phyloP scores from a whole-genome alignment of 2,797 vertebrate species.

The Hypotaenidia philippensis region DNA sequence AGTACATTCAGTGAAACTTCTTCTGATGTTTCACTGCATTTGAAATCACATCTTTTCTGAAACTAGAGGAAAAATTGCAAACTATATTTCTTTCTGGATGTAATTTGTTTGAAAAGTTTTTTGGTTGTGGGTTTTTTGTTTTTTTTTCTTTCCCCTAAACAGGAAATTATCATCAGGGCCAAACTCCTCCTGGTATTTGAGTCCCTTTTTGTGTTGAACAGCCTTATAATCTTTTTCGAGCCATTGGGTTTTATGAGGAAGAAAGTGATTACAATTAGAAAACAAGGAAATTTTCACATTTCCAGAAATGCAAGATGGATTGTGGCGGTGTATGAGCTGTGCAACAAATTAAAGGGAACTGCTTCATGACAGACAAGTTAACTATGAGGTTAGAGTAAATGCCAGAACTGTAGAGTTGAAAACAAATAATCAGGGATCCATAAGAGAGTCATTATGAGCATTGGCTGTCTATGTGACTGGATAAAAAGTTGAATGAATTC shows the following conservation, averaged over 20 bases:
- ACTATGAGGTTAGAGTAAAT: background rate
- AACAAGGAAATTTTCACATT: background rate
- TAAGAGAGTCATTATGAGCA: accelerated
- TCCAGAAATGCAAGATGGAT: background rate
- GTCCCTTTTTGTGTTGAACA: background rate
- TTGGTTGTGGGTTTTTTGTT: background rate
- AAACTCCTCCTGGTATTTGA: background rate
- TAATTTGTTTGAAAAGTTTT: background rate
- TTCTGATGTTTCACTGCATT: background rate
- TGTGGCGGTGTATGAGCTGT: background rate
- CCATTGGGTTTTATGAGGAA: background rate
- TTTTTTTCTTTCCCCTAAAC: background rate
- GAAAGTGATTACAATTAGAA: background rate
- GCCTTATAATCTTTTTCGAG: background rate
- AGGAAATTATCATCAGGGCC: background rate
- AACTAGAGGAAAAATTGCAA: background rate
- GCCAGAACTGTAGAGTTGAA: background rate
- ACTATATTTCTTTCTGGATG: background rate
- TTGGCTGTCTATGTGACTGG: background rate
- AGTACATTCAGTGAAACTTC: background rate
- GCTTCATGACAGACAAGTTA: background rate
- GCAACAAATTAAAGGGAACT: background rate
- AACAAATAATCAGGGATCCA: background rate
- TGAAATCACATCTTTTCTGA: background rate
- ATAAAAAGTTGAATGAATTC: background rate